phyloP scores from a whole-genome alignment of 2,888 invertebrate genomes.

The Leucophenga maculata region DNA sequence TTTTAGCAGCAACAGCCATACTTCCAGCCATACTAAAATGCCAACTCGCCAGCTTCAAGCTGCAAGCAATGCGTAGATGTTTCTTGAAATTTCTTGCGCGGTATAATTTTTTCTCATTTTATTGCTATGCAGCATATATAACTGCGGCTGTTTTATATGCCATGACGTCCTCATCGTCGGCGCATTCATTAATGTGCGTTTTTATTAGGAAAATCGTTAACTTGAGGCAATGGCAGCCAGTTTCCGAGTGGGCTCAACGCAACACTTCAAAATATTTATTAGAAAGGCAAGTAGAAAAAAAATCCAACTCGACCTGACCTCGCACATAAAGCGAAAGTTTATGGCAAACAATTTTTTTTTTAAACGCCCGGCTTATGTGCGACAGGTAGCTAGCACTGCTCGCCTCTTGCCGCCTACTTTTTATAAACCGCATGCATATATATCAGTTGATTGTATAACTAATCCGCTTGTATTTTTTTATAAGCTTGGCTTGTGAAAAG shows the following conservation, averaged over 20 bases:
- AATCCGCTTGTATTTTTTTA: slow-evolving; percentile 59
- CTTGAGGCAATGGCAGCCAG: slow-evolving; percentile 30
- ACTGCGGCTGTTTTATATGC: too few relatives aligned
- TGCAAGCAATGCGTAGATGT: not conserved
- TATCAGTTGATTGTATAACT: slow-evolving; percentile 30
- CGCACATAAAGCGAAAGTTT: not conserved
- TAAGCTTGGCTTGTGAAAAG: slow-evolving; percentile 54
- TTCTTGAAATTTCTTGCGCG: too few relatives aligned
- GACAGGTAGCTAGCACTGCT: too few relatives aligned
- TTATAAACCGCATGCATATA: not conserved
- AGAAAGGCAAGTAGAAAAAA: too few relatives aligned
- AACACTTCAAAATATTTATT: too few relatives aligned
- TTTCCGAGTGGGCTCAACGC: not conserved
- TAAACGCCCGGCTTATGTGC: not conserved
- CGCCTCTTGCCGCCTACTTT: too few relatives aligned
- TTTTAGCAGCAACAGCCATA: not conserved
- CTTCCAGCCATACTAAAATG: too few relatives aligned
- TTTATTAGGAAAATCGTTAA: slow-evolving; percentile 54
- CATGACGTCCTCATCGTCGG: not conserved
- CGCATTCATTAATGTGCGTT: slow-evolving; percentile 39
- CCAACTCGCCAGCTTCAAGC: not conserved
- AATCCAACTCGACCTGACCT: not conserved
- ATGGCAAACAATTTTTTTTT: not conserved
- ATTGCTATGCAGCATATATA: too few relatives aligned
- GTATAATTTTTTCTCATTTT: too few relatives aligned